These are phyloP conservation scores for Eristalis intricaria DNA, from an alignment of 2,888 invertebrate genomes.

Conservation along the genomic window DNA sequence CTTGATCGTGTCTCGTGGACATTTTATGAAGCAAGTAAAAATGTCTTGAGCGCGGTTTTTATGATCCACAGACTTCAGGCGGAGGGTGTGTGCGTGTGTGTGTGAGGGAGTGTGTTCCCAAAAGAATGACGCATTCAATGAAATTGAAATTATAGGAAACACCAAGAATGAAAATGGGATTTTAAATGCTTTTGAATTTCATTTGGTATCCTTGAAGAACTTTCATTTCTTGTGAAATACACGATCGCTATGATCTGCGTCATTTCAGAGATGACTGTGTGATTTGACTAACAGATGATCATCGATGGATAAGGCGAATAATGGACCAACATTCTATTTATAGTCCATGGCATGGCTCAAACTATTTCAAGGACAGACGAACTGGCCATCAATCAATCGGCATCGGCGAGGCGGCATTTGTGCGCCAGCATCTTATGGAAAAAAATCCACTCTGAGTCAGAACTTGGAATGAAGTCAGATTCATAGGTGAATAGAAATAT, in stretches of 20 bases:
- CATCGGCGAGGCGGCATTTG: no score
- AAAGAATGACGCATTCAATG: neutral
- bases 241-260: no score
- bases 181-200: neutral
- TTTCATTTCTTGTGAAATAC: neutral
- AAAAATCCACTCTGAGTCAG: neutral
- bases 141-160: neutral
- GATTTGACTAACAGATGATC: no score
- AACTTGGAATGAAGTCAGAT: neutral
- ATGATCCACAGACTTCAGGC: neutral
- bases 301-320: no score
- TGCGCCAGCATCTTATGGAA: no score
- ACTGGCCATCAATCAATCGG: neutral
- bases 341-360: neutral
- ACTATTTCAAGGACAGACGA: neutral
- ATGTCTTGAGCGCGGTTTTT: neutral
- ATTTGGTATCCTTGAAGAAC: neutral
- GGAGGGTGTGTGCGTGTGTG: neutral
- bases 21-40: slow-evolving; percentile 3
- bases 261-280: no score
- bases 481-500: neutral
- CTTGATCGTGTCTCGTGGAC: slow-evolving; percentile 21
- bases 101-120: neutral
- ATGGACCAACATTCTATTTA: neutral
- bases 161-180: neutral